These are phyloP conservation scores for Cancer borealis DNA, from an alignment of 2,888 invertebrate species.

Conservation along the genomic window DNA sequence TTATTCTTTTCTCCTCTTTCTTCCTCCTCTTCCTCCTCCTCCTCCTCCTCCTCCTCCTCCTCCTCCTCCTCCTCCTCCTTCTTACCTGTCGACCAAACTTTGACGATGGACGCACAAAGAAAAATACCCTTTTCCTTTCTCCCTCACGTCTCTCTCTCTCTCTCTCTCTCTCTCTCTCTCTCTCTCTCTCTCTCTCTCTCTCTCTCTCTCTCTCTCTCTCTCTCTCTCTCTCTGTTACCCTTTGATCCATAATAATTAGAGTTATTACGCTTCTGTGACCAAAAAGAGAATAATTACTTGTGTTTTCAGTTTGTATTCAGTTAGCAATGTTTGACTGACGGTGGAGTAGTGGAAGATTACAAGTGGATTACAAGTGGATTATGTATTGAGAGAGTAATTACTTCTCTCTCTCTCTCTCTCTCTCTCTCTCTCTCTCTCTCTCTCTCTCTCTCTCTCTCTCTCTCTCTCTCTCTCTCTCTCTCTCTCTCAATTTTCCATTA, in stretches of 20 bases:
- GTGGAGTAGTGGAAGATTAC: no score
- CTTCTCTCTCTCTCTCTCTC: no score
- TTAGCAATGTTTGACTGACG: no score
- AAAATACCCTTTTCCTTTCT: no score
- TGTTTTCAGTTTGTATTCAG: no score
- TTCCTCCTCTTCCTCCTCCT: background rate
- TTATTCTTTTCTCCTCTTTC: background rate
- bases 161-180: background rate
- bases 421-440: background rate
- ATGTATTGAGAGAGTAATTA: no score
- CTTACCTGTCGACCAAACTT: background rate
- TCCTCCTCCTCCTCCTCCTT: background rate
- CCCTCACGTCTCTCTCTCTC: no score
- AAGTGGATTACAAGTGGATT: no score
- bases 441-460: slow-evolving; percentile 1
- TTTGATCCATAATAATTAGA: no score
- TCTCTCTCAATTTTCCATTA: background rate
- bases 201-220: slow-evolving; percentile 1
- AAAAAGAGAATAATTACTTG: no score
- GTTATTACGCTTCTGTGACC: no score
- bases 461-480: background rate
- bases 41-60: slow-evolving; percentile 9
- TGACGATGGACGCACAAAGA: background rate
- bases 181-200: slow-evolving; percentile 1
- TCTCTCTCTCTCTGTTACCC: background rate